Evolutionary conservation across 2,888 invertebrate genomes (phyloP), one percentile per base, ranked within the genome.

Genomic region (Scaptomyza reducta): DNA sequence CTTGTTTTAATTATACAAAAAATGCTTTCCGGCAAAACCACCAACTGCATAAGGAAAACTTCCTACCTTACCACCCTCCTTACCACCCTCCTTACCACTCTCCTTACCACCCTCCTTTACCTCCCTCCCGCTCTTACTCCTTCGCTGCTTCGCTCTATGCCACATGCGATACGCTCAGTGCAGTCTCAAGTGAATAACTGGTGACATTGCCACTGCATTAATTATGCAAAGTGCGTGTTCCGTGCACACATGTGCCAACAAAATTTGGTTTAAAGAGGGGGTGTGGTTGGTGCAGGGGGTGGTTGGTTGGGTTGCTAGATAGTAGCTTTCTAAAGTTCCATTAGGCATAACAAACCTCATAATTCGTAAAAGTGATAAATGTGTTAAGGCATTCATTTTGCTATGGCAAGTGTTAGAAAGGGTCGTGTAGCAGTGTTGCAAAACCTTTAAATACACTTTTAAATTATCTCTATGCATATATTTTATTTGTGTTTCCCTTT

Each of bases 1-100:
- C 87, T 81, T 75, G 61, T 83, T 86, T 83, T 84, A 84, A 84
- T 87, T 84, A 84, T 72, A 79, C 74, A 67, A 60, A 77, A 76
- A 68, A 76, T 66, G 54, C 47, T 62, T 47, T 40, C 10, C 1
- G 58, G 27, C 56, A 59, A 50, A 50, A 38, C 54, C 57, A 18
- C 14, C 46, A 51, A 75, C 68, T 69, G 63, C 69, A 44, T 45
- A 35, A 46, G 40, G 50, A 18, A 44, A 35, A 40, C n/a, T 44
- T 35, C 13, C 7, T n/a, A 9, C 22, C 22, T 5, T 22, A 22
- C 22, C 22, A 22, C 22, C 25, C 41, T 11, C 47, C 9, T 29
- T 11, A n/a, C 25, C 4, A 1, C 18, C 31, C 10, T n/a, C 47
- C 9, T 29, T 11, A n/a, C 25, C 4, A 1, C 18, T 31, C 10